A percentile compares a stretch with the other conserved stretches of the same genome.
Evolutionary conservation across 2,888 invertebrate species (phyloP).

Genomic region (Athalia cordata): DNA sequence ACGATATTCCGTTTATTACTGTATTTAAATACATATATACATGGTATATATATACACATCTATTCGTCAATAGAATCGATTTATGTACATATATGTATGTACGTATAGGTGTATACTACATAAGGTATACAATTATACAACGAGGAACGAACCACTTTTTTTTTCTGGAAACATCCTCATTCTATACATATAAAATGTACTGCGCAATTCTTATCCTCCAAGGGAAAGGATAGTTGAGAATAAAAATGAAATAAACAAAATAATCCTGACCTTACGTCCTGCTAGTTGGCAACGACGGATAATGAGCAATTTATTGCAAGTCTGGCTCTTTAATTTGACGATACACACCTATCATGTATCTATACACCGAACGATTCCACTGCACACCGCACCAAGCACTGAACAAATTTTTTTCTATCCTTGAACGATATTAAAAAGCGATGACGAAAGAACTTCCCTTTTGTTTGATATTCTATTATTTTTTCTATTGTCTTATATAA

Average conservation of each 20-base stretch:
- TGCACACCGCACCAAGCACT: background rate
- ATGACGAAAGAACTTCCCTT: background rate
- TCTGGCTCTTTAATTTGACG: background rate
- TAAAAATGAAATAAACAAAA: background rate
- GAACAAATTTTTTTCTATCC: background rate
- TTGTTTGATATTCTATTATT: background rate
- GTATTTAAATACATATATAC: background rate
- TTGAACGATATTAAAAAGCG: background rate
- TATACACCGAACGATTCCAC: background rate
- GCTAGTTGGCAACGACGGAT: background rate
- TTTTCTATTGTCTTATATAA: background rate
- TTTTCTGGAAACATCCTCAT: too few species aligned
- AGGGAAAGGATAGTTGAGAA: background rate
- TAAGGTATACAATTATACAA: too few species aligned
- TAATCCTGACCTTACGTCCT: conserved; percentile 15
- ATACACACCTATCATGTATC: background rate
- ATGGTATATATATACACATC: too few species aligned
- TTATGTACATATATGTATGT: too few species aligned
- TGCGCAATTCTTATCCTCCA: background rate
- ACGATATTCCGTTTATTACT: background rate
- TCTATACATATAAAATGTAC: too few species aligned
- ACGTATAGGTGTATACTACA: too few species aligned
- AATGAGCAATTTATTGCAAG: conserved; percentile 22
- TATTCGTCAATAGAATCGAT: too few species aligned
- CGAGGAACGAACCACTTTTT: too few species aligned